Base-by-base conservation (phyloP, 2,888 invertebrate species). In the Synanthedon myopaeformis region DNA sequence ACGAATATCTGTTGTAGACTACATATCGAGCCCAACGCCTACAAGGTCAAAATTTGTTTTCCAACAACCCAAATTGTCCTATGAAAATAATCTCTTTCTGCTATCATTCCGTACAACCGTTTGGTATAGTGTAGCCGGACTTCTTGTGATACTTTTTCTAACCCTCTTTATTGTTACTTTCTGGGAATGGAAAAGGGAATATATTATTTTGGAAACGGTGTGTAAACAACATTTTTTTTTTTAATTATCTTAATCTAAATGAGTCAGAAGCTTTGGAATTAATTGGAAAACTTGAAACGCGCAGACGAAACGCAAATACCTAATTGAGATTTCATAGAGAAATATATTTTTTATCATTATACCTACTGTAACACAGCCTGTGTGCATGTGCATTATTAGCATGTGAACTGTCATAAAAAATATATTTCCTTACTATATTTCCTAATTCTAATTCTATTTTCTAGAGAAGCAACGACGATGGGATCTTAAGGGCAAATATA, bases 11-110 rank as follows among this genome's bases (percentile, higher is more conserved):
- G 80, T 90, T 23, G 89, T 92, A 4, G 91, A 92, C 61, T 93
- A 91, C 65, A 89, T 93, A 52, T 89, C 91, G 41, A 90, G 92
- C 76, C 91, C 92, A 12, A 90, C 92, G 0, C 90, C 90, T 1
- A 92, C 92, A 0, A 79, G 89, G 60, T 93, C 92, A 0, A 90
- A 91, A 63, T 92, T 93, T 67, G 89, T 94, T 17, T 93, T 93
- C 69, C 90, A 91, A 52, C 91, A 92, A 67, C 93, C 93, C 1
- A 91, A 93, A 65, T 69, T 94, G 4, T 92, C 93, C 0, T 92
- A 91, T 58, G 91, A 93, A 48, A 91, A 90, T 59, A 93, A 94
- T 66, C 89, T 94, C 50, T 94, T 92, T 66, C 72, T 90, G 2
- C 74, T 93, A 28, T 93, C 94, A 0, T 94, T 94, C 66, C 86